A percentile compares a stretch with the other conserved stretches of the same genome.
These are phyloP conservation scores for Philereme vetulata DNA, from an alignment of 2,888 invertebrate genomes.

Conservation along the genomic window DNA sequence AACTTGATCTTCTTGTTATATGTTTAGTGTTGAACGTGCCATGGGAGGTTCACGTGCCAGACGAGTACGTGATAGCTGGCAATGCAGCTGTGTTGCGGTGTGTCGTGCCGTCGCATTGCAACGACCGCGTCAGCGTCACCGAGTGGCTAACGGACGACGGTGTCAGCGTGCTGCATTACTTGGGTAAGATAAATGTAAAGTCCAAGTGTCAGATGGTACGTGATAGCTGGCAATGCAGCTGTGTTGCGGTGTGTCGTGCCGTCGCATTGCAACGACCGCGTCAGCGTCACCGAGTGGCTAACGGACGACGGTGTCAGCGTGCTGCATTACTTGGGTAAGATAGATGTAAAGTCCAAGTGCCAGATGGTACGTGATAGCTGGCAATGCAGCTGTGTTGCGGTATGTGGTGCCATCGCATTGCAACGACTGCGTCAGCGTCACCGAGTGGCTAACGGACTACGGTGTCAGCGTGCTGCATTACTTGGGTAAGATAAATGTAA, in stretches of 20 bases:
- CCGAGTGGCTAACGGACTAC: conserved; percentile 95
- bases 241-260: conserved; percentile 94
- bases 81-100: conserved; percentile 96
- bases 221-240: conserved; percentile 92
- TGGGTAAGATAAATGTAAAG: conserved; percentile 86
- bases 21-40: conserved; percentile 90
- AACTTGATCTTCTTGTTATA: conserved; percentile 7
- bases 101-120: conserved; percentile 93
- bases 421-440: conserved; percentile 93
- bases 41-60: conserved; percentile 95
- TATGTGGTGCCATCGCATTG: conserved; percentile 95
- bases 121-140: conserved; percentile 93
- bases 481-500: conserved; percentile 85
- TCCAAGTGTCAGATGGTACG: conserved; percentile 95
- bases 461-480: conserved; percentile 86
- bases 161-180: conserved; percentile 85
- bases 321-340: conserved; percentile 67
- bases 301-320: conserved; percentile 92
- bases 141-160: conserved; percentile 95
- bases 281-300: conserved; percentile 95
- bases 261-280: conserved; percentile 93
- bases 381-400: conserved; percentile 92
- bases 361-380: conserved; percentile 95
- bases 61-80: conserved; percentile 95
- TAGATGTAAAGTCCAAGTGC: conserved; percentile 92